Evolutionary conservation across 2,888 invertebrate species (phyloP), one percentile per base, ranked within the genome.

Genomic region (Timema cristinae): DNA sequence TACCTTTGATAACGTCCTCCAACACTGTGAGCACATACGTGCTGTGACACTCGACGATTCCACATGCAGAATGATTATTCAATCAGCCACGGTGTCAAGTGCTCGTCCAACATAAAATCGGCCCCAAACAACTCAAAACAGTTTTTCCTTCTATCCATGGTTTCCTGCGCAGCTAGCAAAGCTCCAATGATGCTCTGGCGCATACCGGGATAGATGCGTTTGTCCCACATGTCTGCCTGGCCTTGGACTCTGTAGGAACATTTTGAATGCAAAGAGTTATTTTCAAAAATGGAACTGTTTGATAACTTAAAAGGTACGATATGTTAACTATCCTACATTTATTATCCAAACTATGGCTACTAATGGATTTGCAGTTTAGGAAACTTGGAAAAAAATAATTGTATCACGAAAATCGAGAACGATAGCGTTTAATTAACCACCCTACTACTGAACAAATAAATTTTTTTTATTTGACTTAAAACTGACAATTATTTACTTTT

Each of bases 11-110:
- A 47, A 93, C 87, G 83, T 97, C 96, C 77, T 93, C 89, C 16
- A 95, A 6, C 93, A 93, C 77, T 87, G 86, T 5, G 92, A 88
- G 80, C 95, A 96, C 80, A 97, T 88, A 76, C 88, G 86, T 0
- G 92, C 90, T 0, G 96, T 97, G 11, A 96, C 89, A 72, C 88
- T 88, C 0, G 96, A 96, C 49, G 93, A 94, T n/a, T 92, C 89
- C 90, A 86, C 82, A 97, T 87, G 94, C 91, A 0, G 96, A 96
- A 79, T 97, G 76, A 97, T 95, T 85, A n/a, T n/a, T 97, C 97
- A 77, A 97, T 92, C 74, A 97, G 83, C 91, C 95, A 95, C 0
- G 95, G 95, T 74, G 89, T 87, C 77, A 89, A 92, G 78, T 93
- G 90, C 78, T 94, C 91, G 72, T 93, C 91, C 54, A 97, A 81